Conservation (phyloP, 2,113 vertebrate genomes). For the Oophaga pumilio region DNA sequence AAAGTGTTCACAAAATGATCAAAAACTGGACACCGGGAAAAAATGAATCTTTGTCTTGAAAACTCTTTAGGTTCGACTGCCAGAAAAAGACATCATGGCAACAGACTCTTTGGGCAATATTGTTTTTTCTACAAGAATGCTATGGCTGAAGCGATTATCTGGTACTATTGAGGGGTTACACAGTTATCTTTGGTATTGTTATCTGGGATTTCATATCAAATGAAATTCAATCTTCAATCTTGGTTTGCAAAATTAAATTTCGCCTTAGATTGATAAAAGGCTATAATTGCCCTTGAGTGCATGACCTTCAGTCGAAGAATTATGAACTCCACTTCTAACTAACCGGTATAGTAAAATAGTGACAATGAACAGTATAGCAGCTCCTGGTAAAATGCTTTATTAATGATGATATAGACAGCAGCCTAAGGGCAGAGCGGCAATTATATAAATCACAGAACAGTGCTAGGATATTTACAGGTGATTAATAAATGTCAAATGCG, state of each 20-base stretch:
- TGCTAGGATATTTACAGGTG: background rate
- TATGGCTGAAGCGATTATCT: too few species aligned
- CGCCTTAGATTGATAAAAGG: background rate
- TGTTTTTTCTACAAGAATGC: too few species aligned
- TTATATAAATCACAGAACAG: conserved; percentile 6
- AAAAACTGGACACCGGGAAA: too few species aligned
- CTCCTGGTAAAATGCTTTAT: conserved; percentile 1
- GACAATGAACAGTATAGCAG: background rate
- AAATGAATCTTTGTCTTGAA: too few species aligned
- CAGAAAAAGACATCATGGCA: too few species aligned
- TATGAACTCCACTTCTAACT: background rate
- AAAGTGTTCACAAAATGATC: too few species aligned
- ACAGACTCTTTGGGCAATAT: too few species aligned
- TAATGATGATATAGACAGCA: conserved; percentile 6
- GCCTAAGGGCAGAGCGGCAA: background rate
- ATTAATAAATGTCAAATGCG: conserved; percentile 17
- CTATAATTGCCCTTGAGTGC: background rate
- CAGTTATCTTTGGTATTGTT: background rate
- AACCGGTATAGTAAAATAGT: background rate
- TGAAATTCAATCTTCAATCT: background rate
- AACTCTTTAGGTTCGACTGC: too few species aligned
- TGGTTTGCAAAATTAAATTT: background rate
- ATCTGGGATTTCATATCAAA: background rate
- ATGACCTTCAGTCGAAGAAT: background rate
- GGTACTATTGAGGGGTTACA: too few species aligned